Percentiles rank a stretch among this genome's conserved stretches.
phyloP scores from a whole-genome alignment of 2,113 vertebrate genomes.

The Cyanistes caeruleus region DNA sequence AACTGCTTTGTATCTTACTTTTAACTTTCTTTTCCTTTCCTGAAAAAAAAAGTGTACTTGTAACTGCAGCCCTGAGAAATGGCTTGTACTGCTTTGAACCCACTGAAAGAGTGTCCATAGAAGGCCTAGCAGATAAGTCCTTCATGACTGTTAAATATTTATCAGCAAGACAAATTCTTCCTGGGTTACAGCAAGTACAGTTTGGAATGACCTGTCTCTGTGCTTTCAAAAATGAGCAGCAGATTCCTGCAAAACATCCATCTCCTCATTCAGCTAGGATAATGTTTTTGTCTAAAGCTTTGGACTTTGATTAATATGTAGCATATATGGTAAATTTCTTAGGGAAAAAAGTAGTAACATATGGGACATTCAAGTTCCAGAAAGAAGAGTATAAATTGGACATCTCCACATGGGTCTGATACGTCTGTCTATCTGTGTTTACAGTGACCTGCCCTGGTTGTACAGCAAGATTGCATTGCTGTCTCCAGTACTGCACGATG shows the following conservation, averaged over 20 bases:
- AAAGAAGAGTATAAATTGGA: neutral
- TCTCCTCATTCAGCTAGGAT: neutral
- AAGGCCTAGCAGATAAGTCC: conserved; percentile 9
- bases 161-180: conserved; percentile 40
- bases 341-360: neutral
- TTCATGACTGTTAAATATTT: conserved; percentile 50
- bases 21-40: neutral
- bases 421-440: neutral
- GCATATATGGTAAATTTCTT: neutral
- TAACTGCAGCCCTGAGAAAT: conserved; percentile 20
- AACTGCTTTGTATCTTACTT: neutral
- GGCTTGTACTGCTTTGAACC: neutral
- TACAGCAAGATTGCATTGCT: neutral
- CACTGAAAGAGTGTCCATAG: conserved; percentile 20
- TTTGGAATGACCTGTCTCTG: conserved; percentile 33
- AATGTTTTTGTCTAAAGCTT: neutral
- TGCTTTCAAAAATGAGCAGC: neutral
- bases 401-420: neutral
- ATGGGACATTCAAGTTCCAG: neutral
- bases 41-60: neutral
- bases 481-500: neutral
- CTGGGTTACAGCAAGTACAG: conserved; percentile 47
- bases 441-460: neutral
- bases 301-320: neutral
- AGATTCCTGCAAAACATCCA: neutral